A percentile compares a stretch with the other conserved stretches of the same genome.
phyloP scores from a whole-genome alignment of 1,140 invertebrate genomes.

The Drosophila baimaii region DNA sequence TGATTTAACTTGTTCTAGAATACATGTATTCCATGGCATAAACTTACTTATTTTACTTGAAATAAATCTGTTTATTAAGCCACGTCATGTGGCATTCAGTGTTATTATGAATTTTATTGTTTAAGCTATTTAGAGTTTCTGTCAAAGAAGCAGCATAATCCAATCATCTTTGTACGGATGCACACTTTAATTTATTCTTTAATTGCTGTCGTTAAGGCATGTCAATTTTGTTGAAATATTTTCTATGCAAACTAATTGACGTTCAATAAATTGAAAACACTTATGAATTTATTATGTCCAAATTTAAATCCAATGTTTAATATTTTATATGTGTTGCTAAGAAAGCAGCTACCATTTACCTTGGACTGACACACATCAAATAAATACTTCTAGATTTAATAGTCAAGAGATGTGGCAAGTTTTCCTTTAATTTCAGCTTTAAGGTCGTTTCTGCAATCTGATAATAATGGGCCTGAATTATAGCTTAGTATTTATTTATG shows the following conservation, averaged over 20 bases:
- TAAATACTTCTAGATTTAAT: background rate
- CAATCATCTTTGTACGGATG: background rate
- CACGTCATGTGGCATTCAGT: background rate
- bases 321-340: too few species aligned
- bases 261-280: background rate
- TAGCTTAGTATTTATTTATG: conserved; percentile 43
- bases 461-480: conserved; percentile 26
- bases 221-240: background rate
- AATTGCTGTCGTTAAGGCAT: background rate
- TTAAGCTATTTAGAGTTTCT: too few species aligned
- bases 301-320: background rate
- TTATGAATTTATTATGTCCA: background rate
- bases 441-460: background rate
- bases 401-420: too few species aligned
- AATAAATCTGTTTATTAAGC: too few species aligned
- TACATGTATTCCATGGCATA: too few species aligned
- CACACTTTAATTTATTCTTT: background rate
- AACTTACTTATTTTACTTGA: too few species aligned
- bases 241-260: background rate
- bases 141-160: too few species aligned
- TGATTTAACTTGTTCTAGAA: too few species aligned
- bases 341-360: background rate
- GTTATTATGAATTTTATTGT: background rate
- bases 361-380: background rate
- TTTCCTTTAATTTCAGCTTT: conserved; percentile 7